A percentile compares a stretch with the other conserved stretches of the same genome.
phyloP scores from a whole-genome alignment of 2,113 vertebrate species.

The Sinosuthora webbiana region DNA sequence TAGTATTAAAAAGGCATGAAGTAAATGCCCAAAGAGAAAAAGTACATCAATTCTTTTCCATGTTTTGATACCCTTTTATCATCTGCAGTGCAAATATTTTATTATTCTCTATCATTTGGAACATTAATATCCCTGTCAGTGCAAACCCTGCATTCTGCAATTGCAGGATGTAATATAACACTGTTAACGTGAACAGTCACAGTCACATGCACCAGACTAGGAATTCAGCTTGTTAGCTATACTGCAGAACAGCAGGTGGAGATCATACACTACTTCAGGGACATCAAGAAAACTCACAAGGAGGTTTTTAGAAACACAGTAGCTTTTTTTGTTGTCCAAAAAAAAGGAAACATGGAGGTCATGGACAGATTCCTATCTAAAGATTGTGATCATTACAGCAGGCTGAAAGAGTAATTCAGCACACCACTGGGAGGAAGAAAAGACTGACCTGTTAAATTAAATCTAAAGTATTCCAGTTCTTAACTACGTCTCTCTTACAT shows the following conservation, averaged over 20 bases:
- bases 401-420: background rate
- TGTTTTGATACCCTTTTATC: background rate
- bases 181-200: background rate
- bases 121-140: background rate
- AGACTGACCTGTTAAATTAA: background rate
- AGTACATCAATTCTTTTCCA: background rate
- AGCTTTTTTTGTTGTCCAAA: background rate
- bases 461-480: slow-evolving; percentile 16
- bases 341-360: background rate
- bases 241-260: slow-evolving; percentile 40
- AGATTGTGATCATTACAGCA: background rate
- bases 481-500: background rate
- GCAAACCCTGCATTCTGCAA: background rate
- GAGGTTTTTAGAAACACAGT: background rate
- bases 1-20: background rate
- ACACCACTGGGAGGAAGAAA: background rate
- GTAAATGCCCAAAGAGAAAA: background rate
- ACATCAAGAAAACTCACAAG: background rate
- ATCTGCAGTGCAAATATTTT: background rate
- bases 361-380: background rate
- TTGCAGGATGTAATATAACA: background rate
- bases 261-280: background rate
- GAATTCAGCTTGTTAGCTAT: background rate
- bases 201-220: background rate
- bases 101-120: background rate